Evolutionary conservation across 2,797 vertebrate genomes (phyloP).

Genomic region (Mus caroli): DNA sequence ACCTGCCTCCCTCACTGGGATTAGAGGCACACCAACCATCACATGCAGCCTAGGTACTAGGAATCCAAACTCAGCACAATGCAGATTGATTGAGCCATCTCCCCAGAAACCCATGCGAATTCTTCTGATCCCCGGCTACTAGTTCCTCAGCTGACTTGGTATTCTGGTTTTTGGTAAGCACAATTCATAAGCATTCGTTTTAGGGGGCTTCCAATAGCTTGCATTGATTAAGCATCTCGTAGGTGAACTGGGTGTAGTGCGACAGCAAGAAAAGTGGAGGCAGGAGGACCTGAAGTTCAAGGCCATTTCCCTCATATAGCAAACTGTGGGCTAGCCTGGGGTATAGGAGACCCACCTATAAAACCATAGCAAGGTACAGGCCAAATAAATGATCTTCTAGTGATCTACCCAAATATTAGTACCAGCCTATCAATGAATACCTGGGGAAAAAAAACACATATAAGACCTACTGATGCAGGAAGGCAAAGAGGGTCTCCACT

Average conservation of each 20-base stretch:
- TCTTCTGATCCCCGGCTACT: neutral
- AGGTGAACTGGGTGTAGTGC: neutral
- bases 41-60: neutral
- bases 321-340: neutral
- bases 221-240: neutral
- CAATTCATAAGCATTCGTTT: neutral
- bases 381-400: neutral
- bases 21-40: neutral
- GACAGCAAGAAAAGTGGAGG: neutral
- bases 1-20: neutral
- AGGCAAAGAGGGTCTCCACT: fast-evolving
- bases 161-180: neutral
- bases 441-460: neutral
- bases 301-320: neutral
- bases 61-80: neutral
- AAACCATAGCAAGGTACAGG: neutral
- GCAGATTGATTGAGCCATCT: neutral
- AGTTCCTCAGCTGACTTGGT: neutral
- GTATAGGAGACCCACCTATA: neutral
- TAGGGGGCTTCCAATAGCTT: neutral
- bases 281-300: neutral
- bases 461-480: too few relatives aligned
- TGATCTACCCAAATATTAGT: neutral
- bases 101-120: neutral
- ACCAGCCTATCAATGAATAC: neutral